These are phyloP conservation scores for Thelaira solivaga DNA, from an alignment of 2,888 invertebrate species.

Conservation along the genomic window DNA sequence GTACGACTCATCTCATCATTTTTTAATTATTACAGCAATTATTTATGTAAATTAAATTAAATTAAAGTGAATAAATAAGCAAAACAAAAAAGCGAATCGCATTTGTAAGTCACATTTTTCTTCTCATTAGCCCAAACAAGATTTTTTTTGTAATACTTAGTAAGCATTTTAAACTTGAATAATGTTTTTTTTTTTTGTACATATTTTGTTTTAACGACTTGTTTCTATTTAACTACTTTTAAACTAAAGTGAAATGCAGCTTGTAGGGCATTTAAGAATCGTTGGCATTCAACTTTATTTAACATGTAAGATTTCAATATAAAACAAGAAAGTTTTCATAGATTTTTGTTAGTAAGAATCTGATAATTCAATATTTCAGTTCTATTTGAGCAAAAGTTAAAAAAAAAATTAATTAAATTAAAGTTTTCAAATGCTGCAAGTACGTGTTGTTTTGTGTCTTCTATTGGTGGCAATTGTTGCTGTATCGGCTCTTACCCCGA, in stretches of 20 bases:
- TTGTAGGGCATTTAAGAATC: background rate
- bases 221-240: background rate
- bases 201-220: no score
- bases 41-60: background rate
- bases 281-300: background rate
- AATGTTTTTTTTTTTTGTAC: no score
- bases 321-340: background rate
- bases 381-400: background rate
- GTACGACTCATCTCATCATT: background rate
- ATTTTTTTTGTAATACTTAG: no score
- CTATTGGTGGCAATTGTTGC: slow-evolving; percentile 22
- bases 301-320: slow-evolving; percentile 14
- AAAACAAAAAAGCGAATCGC: no score
- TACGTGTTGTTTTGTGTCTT: slow-evolving; percentile 30
- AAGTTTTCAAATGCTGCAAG: background rate
- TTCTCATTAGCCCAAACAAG: no score
- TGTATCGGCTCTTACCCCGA: background rate
- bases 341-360: background rate
- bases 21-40: background rate
- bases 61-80: no score
- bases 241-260: background rate
- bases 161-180: no score
- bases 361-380: background rate
- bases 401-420: background rate
- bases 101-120: no score